These are phyloP conservation scores for Ceyx melanurus DNA, from an alignment of 2,113 vertebrate species.

Conservation along the genomic window DNA sequence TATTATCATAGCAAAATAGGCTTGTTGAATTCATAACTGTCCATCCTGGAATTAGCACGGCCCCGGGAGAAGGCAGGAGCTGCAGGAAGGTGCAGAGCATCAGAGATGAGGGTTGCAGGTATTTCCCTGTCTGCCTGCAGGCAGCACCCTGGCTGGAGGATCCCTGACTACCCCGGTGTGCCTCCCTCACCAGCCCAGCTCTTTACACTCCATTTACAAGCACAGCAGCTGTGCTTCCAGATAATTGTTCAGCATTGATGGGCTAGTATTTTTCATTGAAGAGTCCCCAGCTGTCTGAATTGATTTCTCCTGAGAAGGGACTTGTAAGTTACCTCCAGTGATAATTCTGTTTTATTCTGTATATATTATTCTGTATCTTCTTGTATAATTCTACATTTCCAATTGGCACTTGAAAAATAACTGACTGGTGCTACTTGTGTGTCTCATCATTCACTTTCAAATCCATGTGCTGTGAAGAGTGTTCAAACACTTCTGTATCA, in stretches of 20 bases:
- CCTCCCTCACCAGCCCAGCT: neutral
- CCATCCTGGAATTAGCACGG: neutral
- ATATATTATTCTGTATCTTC: too few species aligned
- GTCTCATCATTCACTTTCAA: neutral
- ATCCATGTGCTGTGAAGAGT: neutral
- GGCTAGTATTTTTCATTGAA: neutral
- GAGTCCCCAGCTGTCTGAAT: neutral
- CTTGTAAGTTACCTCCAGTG: neutral
- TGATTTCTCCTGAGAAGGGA: neutral
- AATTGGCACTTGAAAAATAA: neutral
- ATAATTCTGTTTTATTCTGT: too few species aligned
- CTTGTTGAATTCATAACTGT: neutral
- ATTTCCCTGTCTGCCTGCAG: neutral
- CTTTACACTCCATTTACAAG: neutral
- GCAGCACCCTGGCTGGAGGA: neutral
- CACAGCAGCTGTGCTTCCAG: neutral
- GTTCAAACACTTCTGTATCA: neutral
- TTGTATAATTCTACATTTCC: neutral
- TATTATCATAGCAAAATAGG: neutral
- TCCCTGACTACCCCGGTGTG: neutral
- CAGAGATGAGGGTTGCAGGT: neutral
- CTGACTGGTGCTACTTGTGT: neutral
- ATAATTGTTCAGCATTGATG: rapidly evolving
- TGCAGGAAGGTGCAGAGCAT: neutral
- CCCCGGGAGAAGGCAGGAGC: rapidly evolving